Conservation (phyloP, 2,888 invertebrate species). For the Steinernema scapterisci region DNA sequence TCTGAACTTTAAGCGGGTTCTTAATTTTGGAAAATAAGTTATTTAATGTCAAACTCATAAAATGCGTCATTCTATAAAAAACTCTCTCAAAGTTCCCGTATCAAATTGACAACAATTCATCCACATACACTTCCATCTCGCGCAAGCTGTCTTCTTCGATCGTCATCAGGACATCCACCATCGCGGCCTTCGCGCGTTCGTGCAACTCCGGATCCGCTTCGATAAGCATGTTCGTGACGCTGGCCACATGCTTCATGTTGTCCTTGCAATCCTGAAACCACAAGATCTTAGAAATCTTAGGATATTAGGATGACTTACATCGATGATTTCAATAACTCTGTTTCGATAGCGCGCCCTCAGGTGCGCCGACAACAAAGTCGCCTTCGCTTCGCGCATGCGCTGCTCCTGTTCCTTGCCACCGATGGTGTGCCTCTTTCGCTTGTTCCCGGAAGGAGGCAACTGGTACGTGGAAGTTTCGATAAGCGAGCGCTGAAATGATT, state of each 20-base stretch:
- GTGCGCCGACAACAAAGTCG: background rate
- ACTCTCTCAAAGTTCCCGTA: background rate
- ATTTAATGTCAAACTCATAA: background rate
- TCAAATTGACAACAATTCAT: slow-evolving; percentile 1
- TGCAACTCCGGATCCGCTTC: background rate
- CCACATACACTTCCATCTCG: background rate
- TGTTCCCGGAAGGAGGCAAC: background rate
- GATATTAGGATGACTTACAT: no score
- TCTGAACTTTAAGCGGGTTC: slow-evolving; percentile 31
- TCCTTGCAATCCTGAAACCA: background rate
- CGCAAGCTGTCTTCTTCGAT: background rate
- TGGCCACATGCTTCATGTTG: background rate
- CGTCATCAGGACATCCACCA: background rate
- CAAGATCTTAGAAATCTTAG: background rate
- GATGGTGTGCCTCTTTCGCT: background rate
- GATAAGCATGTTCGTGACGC: background rate
- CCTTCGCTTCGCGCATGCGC: slow-evolving; percentile 4
- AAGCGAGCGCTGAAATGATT: background rate
- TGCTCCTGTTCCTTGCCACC: slow-evolving; percentile 4
- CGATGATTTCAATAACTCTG: background rate
- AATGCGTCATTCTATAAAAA: background rate
- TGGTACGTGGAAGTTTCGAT: background rate
- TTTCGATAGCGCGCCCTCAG: background rate
- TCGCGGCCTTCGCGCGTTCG: slow-evolving; percentile 5
- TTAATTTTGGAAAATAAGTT: background rate